phyloP scores from a whole-genome alignment of 2,113 vertebrate genomes.

The Girardinichthys multiradiatus region DNA sequence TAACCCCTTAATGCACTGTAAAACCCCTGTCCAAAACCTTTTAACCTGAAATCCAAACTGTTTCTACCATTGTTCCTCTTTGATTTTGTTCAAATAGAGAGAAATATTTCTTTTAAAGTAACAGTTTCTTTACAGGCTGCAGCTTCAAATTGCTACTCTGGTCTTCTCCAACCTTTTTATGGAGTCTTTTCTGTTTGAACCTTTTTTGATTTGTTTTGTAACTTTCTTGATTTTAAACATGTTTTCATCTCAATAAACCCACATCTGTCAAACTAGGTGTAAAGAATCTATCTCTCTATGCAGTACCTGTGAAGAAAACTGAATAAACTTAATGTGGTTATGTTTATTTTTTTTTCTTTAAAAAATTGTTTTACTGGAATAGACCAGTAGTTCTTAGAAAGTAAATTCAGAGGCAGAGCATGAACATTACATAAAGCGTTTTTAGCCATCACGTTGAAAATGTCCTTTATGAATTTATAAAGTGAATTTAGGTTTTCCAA shows the following conservation, averaged over 20 bases:
- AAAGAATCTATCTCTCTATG: background rate
- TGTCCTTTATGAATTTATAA: too few species aligned
- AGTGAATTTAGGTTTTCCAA: too few species aligned
- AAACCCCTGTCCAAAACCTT: background rate
- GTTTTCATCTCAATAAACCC: background rate
- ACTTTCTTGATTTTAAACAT: slow-evolving; percentile 18
- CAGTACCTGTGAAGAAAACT: background rate
- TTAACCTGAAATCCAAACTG: slow-evolving; percentile 1
- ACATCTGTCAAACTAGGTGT: background rate
- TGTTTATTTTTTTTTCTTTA: slow-evolving; percentile 3
- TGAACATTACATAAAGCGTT: background rate
- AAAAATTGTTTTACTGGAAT: background rate
- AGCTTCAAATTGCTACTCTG: background rate
- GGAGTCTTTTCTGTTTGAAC: background rate
- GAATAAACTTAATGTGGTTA: slow-evolving; percentile 12
- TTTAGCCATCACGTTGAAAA: too few species aligned
- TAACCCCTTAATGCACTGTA: background rate
- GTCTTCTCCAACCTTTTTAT: background rate
- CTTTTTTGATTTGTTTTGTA: background rate
- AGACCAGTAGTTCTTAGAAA: background rate
- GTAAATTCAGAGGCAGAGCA: background rate
- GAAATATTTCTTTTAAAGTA: too few species aligned
- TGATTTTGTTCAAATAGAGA: background rate
- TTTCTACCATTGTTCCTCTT: background rate
- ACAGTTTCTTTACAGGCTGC: too few species aligned